Evolutionary conservation across 2,797 vertebrate species (phyloP), one percentile per base, ranked within the genome.

Genomic region (Hyperoplus lanceolatus): DNA sequence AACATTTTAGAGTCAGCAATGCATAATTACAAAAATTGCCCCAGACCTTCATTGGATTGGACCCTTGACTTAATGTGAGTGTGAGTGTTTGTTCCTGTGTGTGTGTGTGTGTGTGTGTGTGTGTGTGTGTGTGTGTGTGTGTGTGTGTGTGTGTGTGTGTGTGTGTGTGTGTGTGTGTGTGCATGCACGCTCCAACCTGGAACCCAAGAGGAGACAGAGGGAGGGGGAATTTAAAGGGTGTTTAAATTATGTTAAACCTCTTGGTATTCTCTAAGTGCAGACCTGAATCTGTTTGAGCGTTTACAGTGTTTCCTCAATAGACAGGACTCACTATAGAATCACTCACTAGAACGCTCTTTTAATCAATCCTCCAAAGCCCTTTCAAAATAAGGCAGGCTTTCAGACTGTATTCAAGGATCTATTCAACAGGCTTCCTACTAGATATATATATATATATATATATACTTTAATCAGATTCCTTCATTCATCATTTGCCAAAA

Each of bases 231-330:
- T 63, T 16, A 54, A 54, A 55, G 11, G 6, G 29, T 66, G 39
- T 61, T 69, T 53, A 46, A 67, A 41, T 50, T 6, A 43, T 51
- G 45, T 29, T 45, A 11, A 62, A 46, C 21, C 18, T 73, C 21
- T 2, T 46, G 13, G 39, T 50, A 29, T 62, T 58, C 73, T 0
- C 41, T 1, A 65, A 65, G 58, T 41, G 29, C 41, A 53, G 13
- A 46, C 3, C 42, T 55, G 21, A 64, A 69, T 69, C 16, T 69
- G 14, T 59, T 2, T 46, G 39, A 45, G 36, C 43, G 46, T 68
- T 57, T 79, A 55, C 56, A 64, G 72, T 65, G 16, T 61, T 43
- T 49, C 41, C 60, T 41, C 41, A 57, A 14, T 38, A 54, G 77
- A 15, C 8, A 46, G n/a, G 38, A 57, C 38, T 46, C 16, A 21